phyloP scores from a whole-genome alignment of 1,140 invertebrate genomes.

The Cotesia vestalis region DNA sequence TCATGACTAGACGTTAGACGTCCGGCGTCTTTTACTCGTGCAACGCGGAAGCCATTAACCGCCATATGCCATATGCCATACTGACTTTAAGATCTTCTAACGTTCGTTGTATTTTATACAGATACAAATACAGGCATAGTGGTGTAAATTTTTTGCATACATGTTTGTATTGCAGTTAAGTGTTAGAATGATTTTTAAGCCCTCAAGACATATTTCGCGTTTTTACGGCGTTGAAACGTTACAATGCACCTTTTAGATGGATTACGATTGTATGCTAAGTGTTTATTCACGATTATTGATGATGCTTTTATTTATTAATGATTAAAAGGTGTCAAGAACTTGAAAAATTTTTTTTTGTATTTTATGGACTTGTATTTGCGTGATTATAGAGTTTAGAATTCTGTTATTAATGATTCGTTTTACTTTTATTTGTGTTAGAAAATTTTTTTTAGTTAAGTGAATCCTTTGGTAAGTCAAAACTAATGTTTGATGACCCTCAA shows the following conservation, averaged over 20 bases:
- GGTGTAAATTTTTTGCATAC: neutral
- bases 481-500: no score
- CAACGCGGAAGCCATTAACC: constrained; percentile 45
- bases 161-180: neutral
- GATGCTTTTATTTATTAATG: no score
- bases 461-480: no score
- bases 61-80: constrained; percentile 39
- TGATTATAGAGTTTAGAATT: no score
- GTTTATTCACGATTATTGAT: constrained; percentile 26
- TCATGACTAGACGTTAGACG: constrained; percentile 15
- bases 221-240: neutral
- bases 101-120: neutral
- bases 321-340: no score
- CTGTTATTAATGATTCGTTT: no score
- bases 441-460: no score
- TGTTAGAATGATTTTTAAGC: no score
- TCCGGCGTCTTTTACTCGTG: constrained; percentile 15
- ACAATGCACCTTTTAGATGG: neutral
- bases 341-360: no score
- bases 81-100: neutral
- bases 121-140: neutral
- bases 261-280: constrained; percentile 8
- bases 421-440: no score
- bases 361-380: no score
- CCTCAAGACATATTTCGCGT: neutral